Conservation (phyloP, 2,797 vertebrate species). For the Rhodeus uyekii region DNA sequence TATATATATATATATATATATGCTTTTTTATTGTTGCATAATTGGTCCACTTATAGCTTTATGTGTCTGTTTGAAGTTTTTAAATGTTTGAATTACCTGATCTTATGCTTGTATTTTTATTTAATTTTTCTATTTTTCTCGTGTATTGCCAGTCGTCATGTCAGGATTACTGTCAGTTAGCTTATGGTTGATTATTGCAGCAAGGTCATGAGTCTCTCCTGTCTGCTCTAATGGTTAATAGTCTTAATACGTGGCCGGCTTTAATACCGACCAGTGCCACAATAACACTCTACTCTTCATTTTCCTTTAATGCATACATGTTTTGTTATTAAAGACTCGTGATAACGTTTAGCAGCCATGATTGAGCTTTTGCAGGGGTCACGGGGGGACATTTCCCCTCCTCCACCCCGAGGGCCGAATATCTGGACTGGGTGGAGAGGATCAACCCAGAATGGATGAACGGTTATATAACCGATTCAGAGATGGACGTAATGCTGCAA, state of each 20-base stretch:
- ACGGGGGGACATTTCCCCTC: not conserved
- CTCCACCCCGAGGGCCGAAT: not conserved
- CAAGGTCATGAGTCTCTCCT: slow-evolving; percentile 39
- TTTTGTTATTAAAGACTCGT: not conserved
- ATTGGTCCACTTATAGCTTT: not conserved
- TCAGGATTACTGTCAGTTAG: slow-evolving; percentile 24
- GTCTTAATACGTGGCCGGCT: slow-evolving; percentile 27
- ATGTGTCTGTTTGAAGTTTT: not conserved
- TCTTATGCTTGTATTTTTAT: not conserved
- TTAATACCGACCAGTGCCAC: not conserved
- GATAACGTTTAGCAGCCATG: not conserved
- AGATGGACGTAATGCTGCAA: slow-evolving; percentile 26
- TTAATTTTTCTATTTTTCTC: not conserved
- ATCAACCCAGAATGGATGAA: slow-evolving; percentile 9
- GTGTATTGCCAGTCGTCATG: not conserved
- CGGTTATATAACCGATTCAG: slow-evolving; percentile 47
- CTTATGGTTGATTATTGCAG: slow-evolving; percentile 40
- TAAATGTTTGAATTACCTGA: not conserved
- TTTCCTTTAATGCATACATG: too few relatives aligned
- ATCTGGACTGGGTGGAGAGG: slow-evolving; percentile 30
- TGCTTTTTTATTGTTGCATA: not conserved
- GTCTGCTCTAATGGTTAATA: slow-evolving; percentile 40
- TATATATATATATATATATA: too few relatives aligned
- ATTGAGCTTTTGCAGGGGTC: not conserved
- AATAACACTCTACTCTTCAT: not conserved